A percentile compares a stretch with the other conserved stretches of the same genome.
These are phyloP conservation scores for Rhinoptilus africanus DNA, from an alignment of 2,113 vertebrate genomes.

Conservation along the genomic window DNA sequence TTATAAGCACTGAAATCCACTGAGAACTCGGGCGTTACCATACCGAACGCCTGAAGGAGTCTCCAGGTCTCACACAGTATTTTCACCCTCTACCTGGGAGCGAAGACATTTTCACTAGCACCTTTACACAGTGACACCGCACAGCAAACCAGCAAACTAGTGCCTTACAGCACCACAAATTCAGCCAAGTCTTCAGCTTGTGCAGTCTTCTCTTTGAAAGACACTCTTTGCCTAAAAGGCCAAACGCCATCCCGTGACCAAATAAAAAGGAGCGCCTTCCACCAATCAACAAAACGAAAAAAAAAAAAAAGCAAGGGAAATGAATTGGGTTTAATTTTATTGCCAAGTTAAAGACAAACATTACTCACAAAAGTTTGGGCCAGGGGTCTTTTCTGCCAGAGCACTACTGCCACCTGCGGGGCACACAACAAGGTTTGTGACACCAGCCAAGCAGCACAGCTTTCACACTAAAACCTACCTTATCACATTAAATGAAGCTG, in stretches of 20 bases:
- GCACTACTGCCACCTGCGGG: conserved; percentile 16
- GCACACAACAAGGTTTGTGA: neutral
- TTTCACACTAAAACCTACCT: neutral
- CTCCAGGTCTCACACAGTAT: neutral
- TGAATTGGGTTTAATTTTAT: neutral
- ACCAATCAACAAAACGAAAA: neutral
- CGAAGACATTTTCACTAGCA: neutral
- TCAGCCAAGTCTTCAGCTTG: neutral
- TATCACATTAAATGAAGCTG: neutral
- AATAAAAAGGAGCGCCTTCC: neutral
- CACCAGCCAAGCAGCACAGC: neutral
- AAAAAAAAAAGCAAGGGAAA: neutral
- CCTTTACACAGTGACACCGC: neutral
- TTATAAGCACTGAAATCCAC: neutral
- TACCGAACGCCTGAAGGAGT: neutral
- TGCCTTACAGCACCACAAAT: neutral
- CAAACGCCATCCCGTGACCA: neutral
- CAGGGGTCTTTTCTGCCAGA: neutral
- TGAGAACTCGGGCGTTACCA: neutral
- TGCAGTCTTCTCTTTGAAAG: neutral
- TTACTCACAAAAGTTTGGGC: neutral
- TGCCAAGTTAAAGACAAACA: neutral
- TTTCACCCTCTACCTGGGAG: neutral
- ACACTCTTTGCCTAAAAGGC: neutral
- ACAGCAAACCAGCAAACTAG: neutral